Conservation (phyloP, 2,113 vertebrate genomes). For the Boleophthalmus pectinirostris region DNA sequence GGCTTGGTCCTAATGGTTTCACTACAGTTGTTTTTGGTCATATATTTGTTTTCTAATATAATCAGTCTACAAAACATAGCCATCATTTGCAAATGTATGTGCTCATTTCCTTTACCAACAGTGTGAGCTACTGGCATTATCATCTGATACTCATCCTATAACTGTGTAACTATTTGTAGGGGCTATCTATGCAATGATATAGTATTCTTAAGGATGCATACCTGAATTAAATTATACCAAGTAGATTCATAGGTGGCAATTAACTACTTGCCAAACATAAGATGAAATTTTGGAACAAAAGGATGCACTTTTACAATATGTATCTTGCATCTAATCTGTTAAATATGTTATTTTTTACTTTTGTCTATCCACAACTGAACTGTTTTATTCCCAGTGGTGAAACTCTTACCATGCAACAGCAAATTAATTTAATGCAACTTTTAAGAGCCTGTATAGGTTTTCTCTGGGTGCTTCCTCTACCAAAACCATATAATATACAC, state of each 20-base stretch:
- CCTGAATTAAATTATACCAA: too few relatives aligned
- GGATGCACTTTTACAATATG: background rate
- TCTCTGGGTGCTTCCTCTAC: too few relatives aligned
- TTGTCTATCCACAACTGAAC: background rate
- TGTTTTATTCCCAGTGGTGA: background rate
- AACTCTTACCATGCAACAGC: background rate
- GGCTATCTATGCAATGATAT: too few relatives aligned
- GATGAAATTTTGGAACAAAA: background rate
- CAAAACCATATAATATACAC: too few relatives aligned
- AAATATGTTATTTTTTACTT: background rate
- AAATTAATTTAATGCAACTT: background rate
- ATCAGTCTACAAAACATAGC: background rate
- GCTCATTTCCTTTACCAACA: background rate
- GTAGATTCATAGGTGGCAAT: too few relatives aligned
- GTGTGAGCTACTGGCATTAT: background rate
- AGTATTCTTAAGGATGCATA: too few relatives aligned
- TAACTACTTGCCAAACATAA: background rate
- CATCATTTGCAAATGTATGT: background rate
- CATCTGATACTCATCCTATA: too few relatives aligned
- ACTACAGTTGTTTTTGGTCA: background rate
- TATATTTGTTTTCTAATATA: background rate
- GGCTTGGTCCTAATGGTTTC: too few relatives aligned
- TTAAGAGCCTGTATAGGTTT: too few relatives aligned
- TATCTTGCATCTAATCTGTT: background rate
- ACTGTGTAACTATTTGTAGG: too few relatives aligned